phyloP scores from a whole-genome alignment of 2,797 vertebrate species.

The Parauchenoglanis punctatus region DNA sequence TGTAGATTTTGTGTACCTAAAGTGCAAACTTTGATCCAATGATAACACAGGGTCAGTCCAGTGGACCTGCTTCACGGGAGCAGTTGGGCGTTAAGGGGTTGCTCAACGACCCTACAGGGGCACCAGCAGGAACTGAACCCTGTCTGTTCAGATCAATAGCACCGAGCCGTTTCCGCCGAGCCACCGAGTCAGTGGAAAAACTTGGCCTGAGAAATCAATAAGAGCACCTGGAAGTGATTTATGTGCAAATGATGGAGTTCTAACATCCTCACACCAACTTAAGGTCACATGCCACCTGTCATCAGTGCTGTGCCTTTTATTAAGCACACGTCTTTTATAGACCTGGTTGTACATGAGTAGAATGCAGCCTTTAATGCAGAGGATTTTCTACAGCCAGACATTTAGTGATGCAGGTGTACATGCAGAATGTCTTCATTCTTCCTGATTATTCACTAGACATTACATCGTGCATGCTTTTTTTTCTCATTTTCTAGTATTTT shows the following conservation, averaged over 20 bases:
- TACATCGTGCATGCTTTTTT: not conserved
- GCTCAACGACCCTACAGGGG: not conserved
- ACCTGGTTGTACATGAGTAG: not conserved
- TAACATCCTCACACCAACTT: not conserved
- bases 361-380: not conserved
- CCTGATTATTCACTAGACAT: not conserved
- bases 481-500: not conserved
- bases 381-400: slow-evolving; percentile 12
- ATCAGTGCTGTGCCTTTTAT: not conserved
- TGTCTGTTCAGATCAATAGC: not conserved
- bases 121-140: not conserved
- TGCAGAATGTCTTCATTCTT: not conserved
- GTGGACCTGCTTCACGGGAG: not conserved
- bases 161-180: too few species aligned
- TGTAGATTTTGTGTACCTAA: not conserved
- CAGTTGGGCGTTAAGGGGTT: not conserved
- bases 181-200: not conserved
- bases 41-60: too few species aligned
- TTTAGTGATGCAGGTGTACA: not conserved
- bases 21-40: not conserved
- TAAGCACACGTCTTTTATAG: slow-evolving; percentile 17
- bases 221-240: slow-evolving; percentile 5
- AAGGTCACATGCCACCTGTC: slow-evolving; percentile 30
- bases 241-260: not conserved
- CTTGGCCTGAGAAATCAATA: not conserved